A percentile compares a stretch with the other conserved stretches of the same genome.
Evolutionary conservation across 2,797 vertebrate genomes (phyloP).

Genomic region (Pipistrellus pipistrellus): DNA sequence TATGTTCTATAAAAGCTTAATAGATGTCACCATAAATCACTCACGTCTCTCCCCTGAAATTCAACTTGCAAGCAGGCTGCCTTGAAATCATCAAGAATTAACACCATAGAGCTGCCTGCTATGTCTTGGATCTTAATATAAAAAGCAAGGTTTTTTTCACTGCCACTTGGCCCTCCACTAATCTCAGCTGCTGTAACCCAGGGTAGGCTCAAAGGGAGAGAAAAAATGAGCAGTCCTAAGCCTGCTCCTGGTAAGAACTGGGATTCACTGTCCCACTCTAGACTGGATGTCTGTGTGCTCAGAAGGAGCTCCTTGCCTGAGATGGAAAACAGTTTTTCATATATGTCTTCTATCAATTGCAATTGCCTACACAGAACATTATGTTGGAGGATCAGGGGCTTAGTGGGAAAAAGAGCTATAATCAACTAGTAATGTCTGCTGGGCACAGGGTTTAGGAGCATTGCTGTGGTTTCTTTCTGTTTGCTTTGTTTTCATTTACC

Average conservation of each 20-base stretch:
- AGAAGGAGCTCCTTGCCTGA: background rate
- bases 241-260: background rate
- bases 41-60: slow-evolving; percentile 73
- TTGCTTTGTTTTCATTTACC: background rate
- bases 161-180: background rate
- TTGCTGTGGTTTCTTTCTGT: background rate
- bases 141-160: slow-evolving; percentile 53
- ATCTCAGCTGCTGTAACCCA: background rate
- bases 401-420: background rate
- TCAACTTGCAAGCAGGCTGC: slow-evolving; percentile 75
- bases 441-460: background rate
- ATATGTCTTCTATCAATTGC: background rate
- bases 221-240: background rate
- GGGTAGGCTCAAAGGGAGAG: background rate
- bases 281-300: background rate
- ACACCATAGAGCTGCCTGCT: slow-evolving; percentile 71
- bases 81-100: slow-evolving; percentile 74
- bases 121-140: slow-evolving; percentile 65
- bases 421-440: background rate
- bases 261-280: background rate
- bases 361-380: no score
- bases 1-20: slow-evolving; percentile 86
- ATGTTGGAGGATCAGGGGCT: background rate
- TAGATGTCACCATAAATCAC: slow-evolving; percentile 84
- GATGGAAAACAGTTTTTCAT: background rate